Conservation (phyloP, 2,888 invertebrate species). For the Choristoneura rosaceana region DNA sequence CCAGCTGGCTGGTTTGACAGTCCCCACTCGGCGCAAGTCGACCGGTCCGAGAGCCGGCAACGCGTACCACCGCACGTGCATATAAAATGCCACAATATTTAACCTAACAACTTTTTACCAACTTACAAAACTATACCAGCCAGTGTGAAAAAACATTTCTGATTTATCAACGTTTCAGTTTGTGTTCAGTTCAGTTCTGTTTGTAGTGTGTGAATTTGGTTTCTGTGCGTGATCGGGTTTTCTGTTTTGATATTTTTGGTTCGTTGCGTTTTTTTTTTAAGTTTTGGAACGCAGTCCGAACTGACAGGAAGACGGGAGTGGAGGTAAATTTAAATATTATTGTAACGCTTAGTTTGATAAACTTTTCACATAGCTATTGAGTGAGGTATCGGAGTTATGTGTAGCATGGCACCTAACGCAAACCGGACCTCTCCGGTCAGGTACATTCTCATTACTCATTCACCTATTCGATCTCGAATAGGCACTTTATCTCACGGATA, state of each 20-base stretch:
- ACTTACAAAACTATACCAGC: conserved; percentile 59
- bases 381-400: not conserved
- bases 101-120: conserved; percentile 69
- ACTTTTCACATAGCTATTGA: conserved; percentile 4
- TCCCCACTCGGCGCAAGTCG: conserved; percentile 64
- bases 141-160: conserved; percentile 43
- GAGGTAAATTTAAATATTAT: conserved; percentile 33
- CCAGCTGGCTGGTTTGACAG: conserved; percentile 80
- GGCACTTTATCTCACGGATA: conserved; percentile 21
- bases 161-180: conserved; percentile 51
- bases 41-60: conserved; percentile 62
- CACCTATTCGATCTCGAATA: conserved; percentile 26
- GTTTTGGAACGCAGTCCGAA: conserved; percentile 60
- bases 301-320: conserved; percentile 7
- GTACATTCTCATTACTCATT: conserved; percentile 36
- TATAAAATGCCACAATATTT: conserved; percentile 64
- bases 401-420: not conserved
- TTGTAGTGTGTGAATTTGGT: conserved; percentile 73
- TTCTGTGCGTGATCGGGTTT: conserved; percentile 68
- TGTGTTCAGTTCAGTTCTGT: conserved; percentile 62
- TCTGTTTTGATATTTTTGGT: conserved; percentile 75
- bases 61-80: conserved; percentile 69
- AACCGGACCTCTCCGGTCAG: conserved; percentile 30
- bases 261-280: conserved; percentile 58
- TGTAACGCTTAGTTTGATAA: not conserved